phyloP scores from a whole-genome alignment of 2,113 vertebrate genomes.

The Indri indri region DNA sequence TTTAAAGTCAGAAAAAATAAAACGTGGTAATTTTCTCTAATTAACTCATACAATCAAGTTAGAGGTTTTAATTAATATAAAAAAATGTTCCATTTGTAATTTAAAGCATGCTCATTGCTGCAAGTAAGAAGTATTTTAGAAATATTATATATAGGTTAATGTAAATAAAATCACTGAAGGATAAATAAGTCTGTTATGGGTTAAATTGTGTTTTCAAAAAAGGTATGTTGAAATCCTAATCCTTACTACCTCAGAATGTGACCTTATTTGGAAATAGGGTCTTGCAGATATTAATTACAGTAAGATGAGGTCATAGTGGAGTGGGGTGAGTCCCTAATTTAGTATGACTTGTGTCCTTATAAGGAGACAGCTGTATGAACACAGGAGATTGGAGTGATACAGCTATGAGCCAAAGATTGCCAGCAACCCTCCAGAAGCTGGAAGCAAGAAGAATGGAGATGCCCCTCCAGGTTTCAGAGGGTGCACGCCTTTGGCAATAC shows the following conservation, averaged over 20 bases:
- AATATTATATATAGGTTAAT: neutral
- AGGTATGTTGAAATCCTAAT: neutral
- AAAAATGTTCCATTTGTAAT: neutral
- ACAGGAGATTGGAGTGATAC: rapidly evolving
- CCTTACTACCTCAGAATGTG: neutral
- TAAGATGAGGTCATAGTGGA: neutral
- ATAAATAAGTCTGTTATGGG: neutral
- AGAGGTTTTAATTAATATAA: neutral
- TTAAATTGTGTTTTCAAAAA: neutral
- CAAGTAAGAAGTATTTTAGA: neutral
- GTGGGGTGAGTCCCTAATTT: neutral
- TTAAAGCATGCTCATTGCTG: neutral
- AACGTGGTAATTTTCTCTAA: neutral
- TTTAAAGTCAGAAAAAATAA: neutral
- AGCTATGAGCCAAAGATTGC: too few relatives aligned
- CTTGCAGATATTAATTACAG: neutral
- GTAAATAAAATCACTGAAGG: neutral
- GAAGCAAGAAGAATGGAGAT: neutral
- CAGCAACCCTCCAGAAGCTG: neutral
- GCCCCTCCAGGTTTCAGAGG: neutral
- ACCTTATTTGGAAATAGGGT: neutral
- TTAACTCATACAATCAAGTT: neutral
- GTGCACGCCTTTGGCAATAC: rapidly evolving
- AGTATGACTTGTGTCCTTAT: too few relatives aligned
- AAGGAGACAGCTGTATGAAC: neutral